Conservation (phyloP, 2,888 invertebrate species). For the Sthenelais limicola region DNA sequence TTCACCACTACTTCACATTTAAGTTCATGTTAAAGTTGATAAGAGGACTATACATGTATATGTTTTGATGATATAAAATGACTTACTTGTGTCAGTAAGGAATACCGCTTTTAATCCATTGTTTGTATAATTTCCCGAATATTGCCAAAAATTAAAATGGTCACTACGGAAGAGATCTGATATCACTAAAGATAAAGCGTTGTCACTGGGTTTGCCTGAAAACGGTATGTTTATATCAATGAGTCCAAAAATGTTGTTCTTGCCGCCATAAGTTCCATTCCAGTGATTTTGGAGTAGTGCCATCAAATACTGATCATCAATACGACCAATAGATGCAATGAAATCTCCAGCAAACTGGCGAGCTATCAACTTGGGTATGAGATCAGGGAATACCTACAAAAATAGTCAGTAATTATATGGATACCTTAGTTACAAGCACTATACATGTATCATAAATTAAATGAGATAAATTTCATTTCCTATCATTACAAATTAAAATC, state of each 20-base stretch:
- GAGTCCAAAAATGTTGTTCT: background rate
- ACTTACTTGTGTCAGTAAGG: conserved; percentile 37
- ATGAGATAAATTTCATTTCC: no score
- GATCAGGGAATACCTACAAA: conserved; percentile 16
- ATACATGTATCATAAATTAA: no score
- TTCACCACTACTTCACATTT: no score
- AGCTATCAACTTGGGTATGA: background rate
- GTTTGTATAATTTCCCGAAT: background rate
- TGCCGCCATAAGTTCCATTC: background rate
- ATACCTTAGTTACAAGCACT: no score
- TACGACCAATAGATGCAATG: conserved; percentile 11
- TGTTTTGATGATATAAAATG: background rate
- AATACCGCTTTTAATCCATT: conserved; percentile 25
- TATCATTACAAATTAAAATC: no score
- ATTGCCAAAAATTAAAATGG: conserved; percentile 35
- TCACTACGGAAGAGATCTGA: conserved; percentile 32
- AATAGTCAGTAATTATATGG: no score
- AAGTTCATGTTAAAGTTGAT: no score
- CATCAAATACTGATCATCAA: conserved; percentile 14
- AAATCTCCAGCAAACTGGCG: conserved; percentile 15
- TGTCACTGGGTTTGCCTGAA: conserved; percentile 22
- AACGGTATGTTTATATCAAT: conserved; percentile 17
- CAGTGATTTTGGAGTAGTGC: background rate
- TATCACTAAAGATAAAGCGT: background rate
- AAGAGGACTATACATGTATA: background rate